Evolutionary conservation across 2,797 vertebrate genomes (phyloP), one percentile per base, ranked within the genome.

Genomic region (Melanotaenia nigrans): DNA sequence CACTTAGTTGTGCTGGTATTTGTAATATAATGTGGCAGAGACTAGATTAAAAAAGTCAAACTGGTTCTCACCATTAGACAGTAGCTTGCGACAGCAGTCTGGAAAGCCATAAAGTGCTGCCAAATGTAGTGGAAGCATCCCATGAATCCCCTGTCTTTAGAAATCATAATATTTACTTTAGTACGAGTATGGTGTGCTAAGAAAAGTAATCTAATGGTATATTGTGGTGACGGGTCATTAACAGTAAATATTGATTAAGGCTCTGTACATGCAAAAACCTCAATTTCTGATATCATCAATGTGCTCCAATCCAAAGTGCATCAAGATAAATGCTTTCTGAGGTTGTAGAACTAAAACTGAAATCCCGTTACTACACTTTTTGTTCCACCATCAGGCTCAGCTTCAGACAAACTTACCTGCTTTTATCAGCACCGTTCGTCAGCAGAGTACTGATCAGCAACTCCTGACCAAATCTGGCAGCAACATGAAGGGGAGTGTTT

Each of bases 81-180:
- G 95, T 76, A 99, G 94, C 93, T 98, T 99, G 89, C 96, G 96
- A 91, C 97, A 98, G 93, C 97, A 98, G 94, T 97, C 97, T 87
- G 97, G 96, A 92, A 97, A 98, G 79, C 97, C 96, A 18, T 95
- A 95, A 64, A 98, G 96, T 55, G 95, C 95, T 7, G 97, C 96
- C 87, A 99, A 93, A 94, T 98, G 97, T 82, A 98, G 91, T 10
- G 97, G 96, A 87, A 97, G 97, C 97, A 98, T 98, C 84, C 96
- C 96, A 53, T 97, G 93, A 92, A 97, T 95, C 68, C 96, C 96
- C 75, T 93, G 96, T 92, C 97, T 99, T 76, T 1, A 65, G 2
- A 90, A 51, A 83, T 30, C 24, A 79, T 3, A 42, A 72, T 0
- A n/a, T 40, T 61, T n/a, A 8, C 1, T 22, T 70, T 18, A 70